These are phyloP conservation scores for Apodemus speciosus DNA, from an alignment of 2,113 vertebrate species.

Conservation along the genomic window DNA sequence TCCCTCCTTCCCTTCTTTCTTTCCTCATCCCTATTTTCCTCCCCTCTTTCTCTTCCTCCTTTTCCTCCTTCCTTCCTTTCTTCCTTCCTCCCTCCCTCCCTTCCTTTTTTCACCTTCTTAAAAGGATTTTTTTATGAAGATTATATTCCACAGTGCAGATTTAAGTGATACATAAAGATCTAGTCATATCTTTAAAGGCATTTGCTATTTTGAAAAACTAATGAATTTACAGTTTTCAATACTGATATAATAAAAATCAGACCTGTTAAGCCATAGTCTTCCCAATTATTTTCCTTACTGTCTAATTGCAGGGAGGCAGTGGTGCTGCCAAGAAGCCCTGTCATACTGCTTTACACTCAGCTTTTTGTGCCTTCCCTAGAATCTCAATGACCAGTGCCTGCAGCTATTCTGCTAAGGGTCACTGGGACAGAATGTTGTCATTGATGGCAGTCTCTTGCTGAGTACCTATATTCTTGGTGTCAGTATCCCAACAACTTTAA, in stretches of 20 bases:
- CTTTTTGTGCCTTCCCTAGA: neutral
- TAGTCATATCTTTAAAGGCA: neutral
- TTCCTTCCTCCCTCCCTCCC: too few species aligned
- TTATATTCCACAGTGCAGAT: neutral
- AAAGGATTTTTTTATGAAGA: neutral
- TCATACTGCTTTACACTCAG: too few species aligned
- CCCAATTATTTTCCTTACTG: neutral
- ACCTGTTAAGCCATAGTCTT: neutral
- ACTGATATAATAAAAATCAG: neutral
- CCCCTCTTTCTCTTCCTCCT: neutral
- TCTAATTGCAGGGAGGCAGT: neutral
- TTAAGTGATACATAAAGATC: neutral
- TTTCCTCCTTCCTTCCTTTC: neutral
- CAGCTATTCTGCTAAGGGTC: neutral
- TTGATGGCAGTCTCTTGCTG: too few species aligned
- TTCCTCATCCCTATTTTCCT: too few species aligned
- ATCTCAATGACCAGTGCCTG: neutral
- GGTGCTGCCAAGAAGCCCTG: neutral
- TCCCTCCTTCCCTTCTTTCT: neutral
- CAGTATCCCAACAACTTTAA: neutral
- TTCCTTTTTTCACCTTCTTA: neutral
- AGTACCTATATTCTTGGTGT: neutral
- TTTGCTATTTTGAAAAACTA: neutral
- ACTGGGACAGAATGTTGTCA: neutral
- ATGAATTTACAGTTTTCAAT: slow-evolving; percentile 5